Percentiles rank a stretch among this genome's conserved stretches.
Evolutionary conservation across 2,113 vertebrate genomes (phyloP).

Genomic region (Nyctibius bracteatus): DNA sequence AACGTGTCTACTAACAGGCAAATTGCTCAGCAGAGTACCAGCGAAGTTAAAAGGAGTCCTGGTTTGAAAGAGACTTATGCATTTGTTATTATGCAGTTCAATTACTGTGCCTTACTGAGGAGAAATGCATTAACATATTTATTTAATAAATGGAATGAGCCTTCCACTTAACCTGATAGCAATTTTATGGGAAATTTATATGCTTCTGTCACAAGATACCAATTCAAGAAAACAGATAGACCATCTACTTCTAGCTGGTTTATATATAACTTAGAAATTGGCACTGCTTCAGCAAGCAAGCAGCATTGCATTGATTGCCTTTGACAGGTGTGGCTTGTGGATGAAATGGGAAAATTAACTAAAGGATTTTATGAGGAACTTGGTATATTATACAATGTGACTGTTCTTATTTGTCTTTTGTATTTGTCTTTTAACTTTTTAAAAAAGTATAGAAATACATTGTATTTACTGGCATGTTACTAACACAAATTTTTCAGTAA

Average conservation of each 20-base stretch:
- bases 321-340: slow-evolving; percentile 15
- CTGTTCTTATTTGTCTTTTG: background rate
- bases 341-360: slow-evolving; percentile 39
- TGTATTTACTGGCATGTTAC: background rate
- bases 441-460: background rate
- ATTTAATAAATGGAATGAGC: slow-evolving; percentile 37
- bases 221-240: slow-evolving; percentile 46
- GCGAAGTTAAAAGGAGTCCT: background rate
- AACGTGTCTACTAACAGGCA: background rate
- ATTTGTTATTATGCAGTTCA: background rate
- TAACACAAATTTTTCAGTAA: background rate
- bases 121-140: slow-evolving; percentile 29
- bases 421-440: background rate
- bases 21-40: background rate
- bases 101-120: background rate
- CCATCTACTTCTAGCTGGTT: background rate
- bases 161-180: slow-evolving; percentile 21
- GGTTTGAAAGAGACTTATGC: background rate
- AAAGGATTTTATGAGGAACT: background rate
- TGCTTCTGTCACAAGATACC: slow-evolving; percentile 4
- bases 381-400: background rate
- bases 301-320: slow-evolving; percentile 9
- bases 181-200: slow-evolving; percentile 54
- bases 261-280: background rate
- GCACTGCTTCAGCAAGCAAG: background rate